Evolutionary conservation across 2,888 invertebrate species (phyloP).

Genomic region (Rhopalosiphum nymphaeae): DNA sequence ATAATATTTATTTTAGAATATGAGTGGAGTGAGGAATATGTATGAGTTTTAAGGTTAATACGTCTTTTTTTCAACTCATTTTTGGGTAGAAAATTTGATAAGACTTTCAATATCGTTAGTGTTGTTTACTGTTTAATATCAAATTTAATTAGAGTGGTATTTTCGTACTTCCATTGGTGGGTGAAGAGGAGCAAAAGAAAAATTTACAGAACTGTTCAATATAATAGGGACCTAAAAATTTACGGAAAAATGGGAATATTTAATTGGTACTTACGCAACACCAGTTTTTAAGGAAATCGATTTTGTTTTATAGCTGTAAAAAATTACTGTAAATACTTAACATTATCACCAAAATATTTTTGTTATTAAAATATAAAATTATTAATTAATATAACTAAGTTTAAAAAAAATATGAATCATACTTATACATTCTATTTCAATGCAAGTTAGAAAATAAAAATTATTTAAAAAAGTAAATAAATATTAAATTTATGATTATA

Average conservation of each 20-base stretch:
- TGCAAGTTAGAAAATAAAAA: too few species aligned
- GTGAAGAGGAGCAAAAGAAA: too few species aligned
- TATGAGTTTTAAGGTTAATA: neutral
- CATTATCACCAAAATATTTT: neutral
- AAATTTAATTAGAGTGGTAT: neutral
- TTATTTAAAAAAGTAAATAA: too few species aligned
- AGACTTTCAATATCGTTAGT: neutral
- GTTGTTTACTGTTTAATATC: neutral
- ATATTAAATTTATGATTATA: too few species aligned
- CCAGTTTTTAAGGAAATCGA: neutral
- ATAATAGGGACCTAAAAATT: neutral
- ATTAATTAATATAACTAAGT: neutral
- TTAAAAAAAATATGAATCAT: neutral
- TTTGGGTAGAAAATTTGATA: neutral
- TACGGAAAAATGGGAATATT: neutral
- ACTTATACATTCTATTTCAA: too few species aligned
- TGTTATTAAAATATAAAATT: too few species aligned
- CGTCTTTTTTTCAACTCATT: neutral
- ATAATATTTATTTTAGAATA: neutral
- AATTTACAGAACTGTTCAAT: neutral
- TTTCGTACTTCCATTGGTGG: too few species aligned
- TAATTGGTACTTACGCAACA: neutral
- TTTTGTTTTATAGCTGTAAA: neutral
- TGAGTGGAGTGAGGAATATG: neutral
- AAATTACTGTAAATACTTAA: neutral